These are phyloP conservation scores for Metellina segmentata DNA, from an alignment of 2,888 invertebrate genomes.

Conservation along the genomic window DNA sequence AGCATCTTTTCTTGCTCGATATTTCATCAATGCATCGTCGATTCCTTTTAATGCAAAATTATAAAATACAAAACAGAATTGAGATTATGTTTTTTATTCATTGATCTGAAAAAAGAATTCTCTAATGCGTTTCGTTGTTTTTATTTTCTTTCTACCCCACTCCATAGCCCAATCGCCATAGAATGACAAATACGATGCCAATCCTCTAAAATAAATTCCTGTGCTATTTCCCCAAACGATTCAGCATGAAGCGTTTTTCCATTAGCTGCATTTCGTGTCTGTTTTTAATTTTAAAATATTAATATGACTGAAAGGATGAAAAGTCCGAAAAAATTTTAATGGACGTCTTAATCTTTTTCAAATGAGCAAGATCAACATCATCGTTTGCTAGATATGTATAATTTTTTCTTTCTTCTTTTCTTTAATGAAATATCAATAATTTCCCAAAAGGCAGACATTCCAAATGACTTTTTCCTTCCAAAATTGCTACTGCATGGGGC, in stretches of 20 bases:
- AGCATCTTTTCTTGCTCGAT: too few species aligned
- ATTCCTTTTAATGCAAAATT: too few species aligned
- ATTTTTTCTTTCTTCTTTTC: not conserved
- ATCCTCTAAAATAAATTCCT: not conserved
- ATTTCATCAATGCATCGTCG: too few species aligned
- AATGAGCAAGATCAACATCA: constrained; percentile 39
- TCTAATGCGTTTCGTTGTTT: too few species aligned
- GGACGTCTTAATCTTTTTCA: constrained; percentile 48
- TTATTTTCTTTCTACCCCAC: too few species aligned
- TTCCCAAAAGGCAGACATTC: constrained; percentile 35
- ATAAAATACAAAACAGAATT: too few species aligned
- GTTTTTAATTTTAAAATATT: constrained; percentile 18
- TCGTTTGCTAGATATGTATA: not conserved
- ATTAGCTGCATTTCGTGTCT: not conserved
- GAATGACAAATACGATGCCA: not conserved
- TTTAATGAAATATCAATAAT: constrained; percentile 43
- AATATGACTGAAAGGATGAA: not conserved
- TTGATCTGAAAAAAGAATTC: too few species aligned
- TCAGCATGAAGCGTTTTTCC: not conserved
- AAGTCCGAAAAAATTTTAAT: constrained; percentile 12
- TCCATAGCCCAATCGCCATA: too few species aligned
- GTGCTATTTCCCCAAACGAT: not conserved
- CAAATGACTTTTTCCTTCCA: constrained; percentile 26
- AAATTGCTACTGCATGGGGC: not conserved
- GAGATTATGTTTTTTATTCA: too few species aligned